These are phyloP conservation scores for Sorex fumeus DNA, from an alignment of 2,113 vertebrate species.

Conservation along the genomic window DNA sequence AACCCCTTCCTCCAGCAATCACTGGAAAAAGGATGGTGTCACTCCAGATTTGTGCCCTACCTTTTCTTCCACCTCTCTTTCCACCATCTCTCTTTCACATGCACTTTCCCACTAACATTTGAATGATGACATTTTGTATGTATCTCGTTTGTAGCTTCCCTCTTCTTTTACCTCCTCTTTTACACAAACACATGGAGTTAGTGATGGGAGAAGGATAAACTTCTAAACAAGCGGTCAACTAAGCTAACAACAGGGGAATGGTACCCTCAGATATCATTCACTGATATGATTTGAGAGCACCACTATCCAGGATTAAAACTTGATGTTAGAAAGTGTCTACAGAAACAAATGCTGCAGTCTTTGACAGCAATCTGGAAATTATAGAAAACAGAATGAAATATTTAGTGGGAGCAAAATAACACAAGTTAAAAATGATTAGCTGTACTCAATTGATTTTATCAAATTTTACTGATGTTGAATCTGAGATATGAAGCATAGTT, in stretches of 20 bases:
- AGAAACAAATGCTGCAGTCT: conserved; percentile 42
- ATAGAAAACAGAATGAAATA: conserved; percentile 49
- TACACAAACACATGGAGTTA: not conserved
- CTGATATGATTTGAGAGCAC: conserved; percentile 59
- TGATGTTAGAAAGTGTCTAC: not conserved
- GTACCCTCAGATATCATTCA: not conserved
- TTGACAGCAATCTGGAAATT: conserved; percentile 20
- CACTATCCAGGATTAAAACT: conserved; percentile 44
- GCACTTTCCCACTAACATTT: not conserved
- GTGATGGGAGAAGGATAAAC: not conserved
- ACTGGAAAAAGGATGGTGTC: not conserved
- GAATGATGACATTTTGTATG: conserved; percentile 8
- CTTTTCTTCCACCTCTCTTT: too few relatives aligned
- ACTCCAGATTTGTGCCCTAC: not conserved
- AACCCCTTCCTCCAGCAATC: not conserved
- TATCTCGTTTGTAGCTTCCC: not conserved
- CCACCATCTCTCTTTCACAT: not conserved
- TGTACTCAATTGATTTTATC: not conserved
- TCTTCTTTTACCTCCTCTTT: not conserved
- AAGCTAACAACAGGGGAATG: not conserved
- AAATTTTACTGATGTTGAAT: too few relatives aligned
- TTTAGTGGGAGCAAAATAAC: not conserved
- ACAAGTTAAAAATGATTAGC: conserved; percentile 39
- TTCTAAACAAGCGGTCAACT: not conserved
- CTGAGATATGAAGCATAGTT: not conserved